A percentile compares a stretch with the other conserved stretches of the same genome.
Conservation (phyloP, 2,113 vertebrate genomes). For the Aix galericulata region DNA sequence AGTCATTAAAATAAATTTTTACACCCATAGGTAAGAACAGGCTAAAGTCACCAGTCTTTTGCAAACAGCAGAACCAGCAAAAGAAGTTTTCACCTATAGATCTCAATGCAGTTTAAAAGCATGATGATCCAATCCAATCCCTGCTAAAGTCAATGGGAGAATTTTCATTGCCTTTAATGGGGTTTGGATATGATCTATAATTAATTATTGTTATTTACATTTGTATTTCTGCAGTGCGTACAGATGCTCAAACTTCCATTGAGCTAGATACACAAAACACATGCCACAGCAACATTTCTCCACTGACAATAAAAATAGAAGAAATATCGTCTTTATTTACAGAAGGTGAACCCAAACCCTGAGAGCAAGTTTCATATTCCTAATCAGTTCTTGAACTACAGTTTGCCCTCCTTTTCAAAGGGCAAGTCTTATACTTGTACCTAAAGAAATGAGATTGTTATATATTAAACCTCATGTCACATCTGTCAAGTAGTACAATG, state of each 20-base stretch:
- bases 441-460: neutral
- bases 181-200: neutral
- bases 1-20: constrained; percentile 62
- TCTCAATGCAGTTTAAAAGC: neutral
- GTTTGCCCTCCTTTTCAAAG: neutral
- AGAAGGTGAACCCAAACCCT: neutral
- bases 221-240: neutral
- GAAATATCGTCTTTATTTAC: neutral
- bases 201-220: neutral
- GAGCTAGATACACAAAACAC: neutral
- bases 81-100: neutral
- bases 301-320: neutral
- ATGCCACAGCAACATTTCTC: neutral
- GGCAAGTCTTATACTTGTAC: neutral
- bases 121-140: neutral
- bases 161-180: neutral
- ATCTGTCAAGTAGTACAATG: neutral
- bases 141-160: neutral
- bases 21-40: constrained; percentile 44
- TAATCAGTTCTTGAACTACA: neutral
- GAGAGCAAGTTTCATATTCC: neutral
- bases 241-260: neutral
- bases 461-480: neutral
- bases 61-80: neutral
- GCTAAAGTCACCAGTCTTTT: constrained; percentile 10